Percentiles rank a stretch among this genome's conserved stretches.
Conservation (phyloP, 2,113 vertebrate genomes). For the Puntigrus tetrazona region DNA sequence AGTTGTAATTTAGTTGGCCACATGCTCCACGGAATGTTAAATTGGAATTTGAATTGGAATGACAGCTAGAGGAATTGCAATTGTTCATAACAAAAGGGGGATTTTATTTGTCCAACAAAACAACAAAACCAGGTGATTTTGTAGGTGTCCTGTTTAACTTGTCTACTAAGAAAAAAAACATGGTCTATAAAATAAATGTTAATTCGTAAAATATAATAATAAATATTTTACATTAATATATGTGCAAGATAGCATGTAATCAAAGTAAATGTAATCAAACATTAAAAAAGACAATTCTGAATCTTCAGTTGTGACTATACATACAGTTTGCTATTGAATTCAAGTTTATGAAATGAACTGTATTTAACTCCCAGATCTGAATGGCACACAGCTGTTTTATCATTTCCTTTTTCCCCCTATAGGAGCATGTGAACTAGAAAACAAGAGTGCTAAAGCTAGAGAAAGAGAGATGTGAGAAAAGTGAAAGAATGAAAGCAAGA, state of each 20-base stretch:
- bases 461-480: not conserved
- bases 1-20: slow-evolving; percentile 12
- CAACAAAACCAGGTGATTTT: not conserved
- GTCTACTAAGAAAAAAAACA: not conserved
- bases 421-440: slow-evolving; percentile 34
- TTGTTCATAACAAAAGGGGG: not conserved
- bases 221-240: too few relatives aligned
- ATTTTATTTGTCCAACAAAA: not conserved
- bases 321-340: not conserved
- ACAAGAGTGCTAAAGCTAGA: not conserved
- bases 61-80: not conserved
- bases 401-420: slow-evolving; percentile 24
- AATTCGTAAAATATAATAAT: too few relatives aligned
- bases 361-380: not conserved
- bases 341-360: not conserved
- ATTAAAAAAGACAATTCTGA: too few relatives aligned
- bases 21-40: not conserved
- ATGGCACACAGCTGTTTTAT: not conserved
- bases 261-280: not conserved
- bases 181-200: too few relatives aligned
- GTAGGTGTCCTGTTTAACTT: not conserved
- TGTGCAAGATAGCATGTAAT: not conserved
- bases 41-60: slow-evolving; percentile 2
- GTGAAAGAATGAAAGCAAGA: not conserved
- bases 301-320: not conserved